phyloP scores from a whole-genome alignment of 2,113 vertebrate genomes.

The Lepidothrix coronata region DNA sequence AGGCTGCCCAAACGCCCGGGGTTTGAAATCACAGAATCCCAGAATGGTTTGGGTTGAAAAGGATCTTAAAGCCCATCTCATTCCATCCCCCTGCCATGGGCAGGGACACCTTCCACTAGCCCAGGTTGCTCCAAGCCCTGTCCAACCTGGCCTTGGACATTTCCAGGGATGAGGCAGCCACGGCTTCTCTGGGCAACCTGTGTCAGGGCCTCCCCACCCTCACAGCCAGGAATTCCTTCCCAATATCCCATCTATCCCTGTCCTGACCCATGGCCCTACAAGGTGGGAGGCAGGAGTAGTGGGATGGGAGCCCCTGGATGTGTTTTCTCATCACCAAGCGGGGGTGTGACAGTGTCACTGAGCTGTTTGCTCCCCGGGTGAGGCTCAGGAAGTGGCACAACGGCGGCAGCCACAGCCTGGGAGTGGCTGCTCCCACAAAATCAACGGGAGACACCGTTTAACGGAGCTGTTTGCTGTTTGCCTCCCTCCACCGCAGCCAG shows the following conservation, averaged over 20 bases:
- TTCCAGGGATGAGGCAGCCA: neutral
- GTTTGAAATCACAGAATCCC: neutral
- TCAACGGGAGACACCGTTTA: accelerated
- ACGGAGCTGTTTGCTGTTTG: accelerated
- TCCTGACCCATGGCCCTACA: accelerated
- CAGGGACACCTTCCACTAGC: neutral
- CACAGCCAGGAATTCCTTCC: accelerated
- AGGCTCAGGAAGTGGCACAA: neutral
- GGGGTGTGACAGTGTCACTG: neutral
- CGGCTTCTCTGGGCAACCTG: neutral
- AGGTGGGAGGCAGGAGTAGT: neutral
- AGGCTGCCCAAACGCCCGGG: neutral
- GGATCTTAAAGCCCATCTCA: neutral
- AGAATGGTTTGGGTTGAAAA: neutral
- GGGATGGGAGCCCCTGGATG: accelerated
- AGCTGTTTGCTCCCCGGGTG: neutral
- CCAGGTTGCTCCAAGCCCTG: accelerated
- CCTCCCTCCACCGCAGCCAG: accelerated
- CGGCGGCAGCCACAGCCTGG: neutral
- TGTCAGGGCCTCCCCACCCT: neutral
- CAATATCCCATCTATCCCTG: neutral
- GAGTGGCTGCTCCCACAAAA: neutral
- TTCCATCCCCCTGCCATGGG: too few relatives aligned
- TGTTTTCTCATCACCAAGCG: accelerated
- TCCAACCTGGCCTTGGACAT: neutral